These are phyloP conservation scores for Progne subis DNA, from an alignment of 2,113 vertebrate species.

Conservation along the genomic window DNA sequence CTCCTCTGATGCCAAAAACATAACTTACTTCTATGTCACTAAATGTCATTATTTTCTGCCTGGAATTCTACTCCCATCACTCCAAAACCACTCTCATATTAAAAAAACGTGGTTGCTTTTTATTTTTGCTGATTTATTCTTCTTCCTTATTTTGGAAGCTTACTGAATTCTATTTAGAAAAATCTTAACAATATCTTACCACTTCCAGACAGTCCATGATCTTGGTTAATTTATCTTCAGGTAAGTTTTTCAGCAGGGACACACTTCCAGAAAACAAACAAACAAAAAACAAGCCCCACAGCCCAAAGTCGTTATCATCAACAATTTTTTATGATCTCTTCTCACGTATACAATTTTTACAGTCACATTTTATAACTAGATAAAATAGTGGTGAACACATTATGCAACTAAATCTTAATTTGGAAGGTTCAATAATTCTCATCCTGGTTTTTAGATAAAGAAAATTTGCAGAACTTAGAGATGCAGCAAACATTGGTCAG, in stretches of 20 bases:
- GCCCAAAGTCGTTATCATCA: background rate
- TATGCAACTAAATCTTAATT: background rate
- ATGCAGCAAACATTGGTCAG: background rate
- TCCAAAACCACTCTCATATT: constrained; percentile 8
- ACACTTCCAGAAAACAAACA: constrained; percentile 76
- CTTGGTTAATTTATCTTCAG: constrained; percentile 90
- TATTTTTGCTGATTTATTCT: background rate
- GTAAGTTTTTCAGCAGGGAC: constrained; percentile 86
- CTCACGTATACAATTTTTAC: background rate
- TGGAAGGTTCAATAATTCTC: background rate
- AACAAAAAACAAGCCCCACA: background rate
- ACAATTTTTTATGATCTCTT: background rate
- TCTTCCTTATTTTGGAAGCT: background rate
- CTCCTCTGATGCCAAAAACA: background rate
- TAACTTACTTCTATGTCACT: constrained; percentile 31
- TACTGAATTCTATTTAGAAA: background rate
- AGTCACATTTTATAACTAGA: background rate
- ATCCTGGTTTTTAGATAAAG: background rate
- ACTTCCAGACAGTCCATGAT: constrained; percentile 93
- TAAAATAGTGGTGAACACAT: background rate
- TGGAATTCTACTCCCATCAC: constrained; percentile 35
- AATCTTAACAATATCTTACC: constrained; percentile 76
- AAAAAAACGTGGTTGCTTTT: background rate
- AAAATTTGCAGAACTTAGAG: background rate
- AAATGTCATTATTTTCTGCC: constrained; percentile 45